Evolutionary conservation across 1,140 invertebrate genomes (phyloP).

Genomic region (Leptinotarsa defecta): DNA sequence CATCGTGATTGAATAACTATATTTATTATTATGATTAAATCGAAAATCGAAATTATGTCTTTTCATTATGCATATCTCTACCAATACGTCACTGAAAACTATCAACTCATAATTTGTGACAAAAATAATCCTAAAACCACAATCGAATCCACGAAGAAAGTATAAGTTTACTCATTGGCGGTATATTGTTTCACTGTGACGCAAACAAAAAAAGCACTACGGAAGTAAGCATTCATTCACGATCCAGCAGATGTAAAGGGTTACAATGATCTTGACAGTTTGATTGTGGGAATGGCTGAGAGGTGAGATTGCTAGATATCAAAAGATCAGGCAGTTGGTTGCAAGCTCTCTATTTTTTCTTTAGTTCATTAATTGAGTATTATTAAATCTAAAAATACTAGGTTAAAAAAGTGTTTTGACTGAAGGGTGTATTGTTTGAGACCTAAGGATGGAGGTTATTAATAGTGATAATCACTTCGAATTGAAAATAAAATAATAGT

Average conservation of each 20-base stretch:
- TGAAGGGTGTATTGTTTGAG: not conserved
- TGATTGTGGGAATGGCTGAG: slow-evolving; percentile 24
- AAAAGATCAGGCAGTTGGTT: slow-evolving; percentile 20
- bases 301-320: slow-evolving; percentile 24
- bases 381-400: slow-evolving; percentile 16
- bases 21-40: too few species aligned
- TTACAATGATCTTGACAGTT: slow-evolving; percentile 27
- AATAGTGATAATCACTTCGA: not conserved
- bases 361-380: slow-evolving; percentile 6
- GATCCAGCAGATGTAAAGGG: slow-evolving; percentile 25
- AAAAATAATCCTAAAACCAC: too few species aligned
- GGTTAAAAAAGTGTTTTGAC: slow-evolving; percentile 2
- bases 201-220: slow-evolving; percentile 16
- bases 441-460: not conserved
- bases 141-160: too few species aligned
- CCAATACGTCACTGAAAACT: too few species aligned
- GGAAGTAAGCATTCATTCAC: slow-evolving; percentile 24
- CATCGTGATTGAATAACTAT: too few species aligned
- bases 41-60: too few species aligned
- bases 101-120: too few species aligned
- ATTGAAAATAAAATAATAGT: too few species aligned
- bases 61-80: too few species aligned
- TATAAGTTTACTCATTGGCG: not conserved
- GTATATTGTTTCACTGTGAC: slow-evolving; percentile 21
- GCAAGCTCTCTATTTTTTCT: slow-evolving; percentile 1